Percentiles rank a stretch among this genome's conserved stretches.
Evolutionary conservation across 2,113 vertebrate genomes (phyloP).

Genomic region (Xenopus borealis): DNA sequence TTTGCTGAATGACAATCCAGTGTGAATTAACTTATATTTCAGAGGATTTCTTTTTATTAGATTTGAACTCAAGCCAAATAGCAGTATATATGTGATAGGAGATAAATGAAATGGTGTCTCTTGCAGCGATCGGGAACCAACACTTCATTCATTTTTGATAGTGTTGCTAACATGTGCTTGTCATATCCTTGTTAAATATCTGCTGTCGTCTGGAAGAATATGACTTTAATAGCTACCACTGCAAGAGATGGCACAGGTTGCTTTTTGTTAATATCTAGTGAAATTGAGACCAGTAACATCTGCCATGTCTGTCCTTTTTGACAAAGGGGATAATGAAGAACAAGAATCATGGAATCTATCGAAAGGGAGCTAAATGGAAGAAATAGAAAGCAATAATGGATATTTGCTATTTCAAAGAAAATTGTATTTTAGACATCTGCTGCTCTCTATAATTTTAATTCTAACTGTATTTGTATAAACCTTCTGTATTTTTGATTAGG

Average conservation of each 20-base stretch:
- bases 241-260: neutral
- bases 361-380: too few species aligned
- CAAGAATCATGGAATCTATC: neutral
- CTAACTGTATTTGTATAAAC: too few species aligned
- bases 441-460: too few species aligned
- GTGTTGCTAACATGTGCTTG: neutral
- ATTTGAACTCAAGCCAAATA: neutral
- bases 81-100: neutral
- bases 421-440: too few species aligned
- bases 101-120: neutral
- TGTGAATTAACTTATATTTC: neutral
- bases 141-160: conserved; percentile 8
- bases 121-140: neutral
- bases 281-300: neutral
- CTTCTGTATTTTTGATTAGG: too few species aligned
- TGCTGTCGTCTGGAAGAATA: neutral
- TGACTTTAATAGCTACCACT: conserved; percentile 6
- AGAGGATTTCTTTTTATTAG: too few species aligned
- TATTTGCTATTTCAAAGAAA: too few species aligned
- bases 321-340: neutral
- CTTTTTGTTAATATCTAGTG: neutral
- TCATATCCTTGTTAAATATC: neutral
- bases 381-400: too few species aligned
- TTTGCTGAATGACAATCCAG: too few species aligned
- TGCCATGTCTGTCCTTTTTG: neutral